These are phyloP conservation scores for Platyscapa corneri DNA, from an alignment of 1,140 invertebrate species.

Conservation along the genomic window DNA sequence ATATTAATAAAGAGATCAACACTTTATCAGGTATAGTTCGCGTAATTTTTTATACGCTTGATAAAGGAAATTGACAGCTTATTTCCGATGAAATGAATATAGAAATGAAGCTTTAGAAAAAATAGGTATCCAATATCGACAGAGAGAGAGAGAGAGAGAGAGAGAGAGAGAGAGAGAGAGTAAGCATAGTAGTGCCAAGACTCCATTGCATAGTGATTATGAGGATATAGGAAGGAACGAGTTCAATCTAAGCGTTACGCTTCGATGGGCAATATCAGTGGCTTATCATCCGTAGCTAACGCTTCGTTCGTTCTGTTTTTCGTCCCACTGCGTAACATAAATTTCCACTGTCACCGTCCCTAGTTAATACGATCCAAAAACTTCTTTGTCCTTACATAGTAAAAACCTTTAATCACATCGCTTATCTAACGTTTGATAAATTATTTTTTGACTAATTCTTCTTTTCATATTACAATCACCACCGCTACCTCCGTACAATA, in stretches of 20 bases:
- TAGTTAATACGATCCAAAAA: conserved; percentile 16
- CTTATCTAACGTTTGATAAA: background rate
- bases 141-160: conserved; percentile 24
- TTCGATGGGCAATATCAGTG: conserved; percentile 66
- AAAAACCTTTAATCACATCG: background rate
- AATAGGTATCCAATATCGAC: background rate
- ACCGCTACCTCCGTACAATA: background rate
- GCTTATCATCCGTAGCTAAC: conserved; percentile 61
- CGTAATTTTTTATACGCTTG: background rate
- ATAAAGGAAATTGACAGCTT: background rate
- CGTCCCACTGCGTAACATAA: conserved; percentile 55
- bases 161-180: conserved; percentile 13
- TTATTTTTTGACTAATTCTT: background rate
- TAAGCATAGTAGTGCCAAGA: conserved; percentile 43
- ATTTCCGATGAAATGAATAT: conserved; percentile 10
- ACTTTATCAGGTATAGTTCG: background rate
- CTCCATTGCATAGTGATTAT: conserved; percentile 60
- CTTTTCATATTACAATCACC: background rate
- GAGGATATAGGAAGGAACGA: conserved; percentile 62
- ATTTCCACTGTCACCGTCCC: conserved; percentile 52
- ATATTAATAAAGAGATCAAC: background rate
- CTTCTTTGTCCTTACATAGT: background rate
- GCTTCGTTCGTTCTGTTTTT: conserved; percentile 25
- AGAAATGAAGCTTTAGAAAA: background rate
- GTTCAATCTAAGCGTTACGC: conserved; percentile 65